Conservation (phyloP, 2,888 invertebrate species). For the Colletes collaris region DNA sequence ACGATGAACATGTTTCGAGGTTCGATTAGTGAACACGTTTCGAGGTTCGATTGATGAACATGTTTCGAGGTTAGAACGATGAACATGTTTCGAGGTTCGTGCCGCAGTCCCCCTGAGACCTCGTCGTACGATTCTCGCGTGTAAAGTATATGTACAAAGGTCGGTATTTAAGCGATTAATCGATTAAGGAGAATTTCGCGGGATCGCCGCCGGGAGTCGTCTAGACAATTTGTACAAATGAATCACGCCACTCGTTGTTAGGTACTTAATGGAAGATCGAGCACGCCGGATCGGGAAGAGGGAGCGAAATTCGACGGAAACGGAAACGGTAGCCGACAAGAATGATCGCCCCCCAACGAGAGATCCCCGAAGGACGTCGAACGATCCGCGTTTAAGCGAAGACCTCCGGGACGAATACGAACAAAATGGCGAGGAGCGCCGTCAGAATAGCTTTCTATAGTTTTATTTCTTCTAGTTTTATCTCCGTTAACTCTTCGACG, state of each 20-base stretch:
- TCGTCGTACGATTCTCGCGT: neutral
- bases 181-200: slow-evolving; percentile 8
- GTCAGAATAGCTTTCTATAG: slow-evolving; percentile 13
- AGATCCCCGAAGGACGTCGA: neutral
- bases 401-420: neutral
- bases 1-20: no score
- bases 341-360: no score
- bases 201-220: neutral
- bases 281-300: neutral
- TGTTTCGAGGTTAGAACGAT: no score
- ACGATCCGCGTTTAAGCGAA: neutral
- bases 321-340: neutral
- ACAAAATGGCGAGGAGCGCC: neutral
- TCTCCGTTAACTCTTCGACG: neutral
- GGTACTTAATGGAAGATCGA: slow-evolving; percentile 47
- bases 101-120: no score
- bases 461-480: slow-evolving; percentile 20
- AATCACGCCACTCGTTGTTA: slow-evolving; percentile 31
- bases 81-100: neutral
- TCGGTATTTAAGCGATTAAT: slow-evolving; percentile 26
- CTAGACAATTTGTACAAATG: slow-evolving; percentile 53
- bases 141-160: slow-evolving; percentile 47
- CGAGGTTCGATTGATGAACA: no score
- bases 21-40: no score
- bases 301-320: neutral